Evolutionary conservation across 2,113 vertebrate genomes (phyloP).

Genomic region (Hippolais icterina): DNA sequence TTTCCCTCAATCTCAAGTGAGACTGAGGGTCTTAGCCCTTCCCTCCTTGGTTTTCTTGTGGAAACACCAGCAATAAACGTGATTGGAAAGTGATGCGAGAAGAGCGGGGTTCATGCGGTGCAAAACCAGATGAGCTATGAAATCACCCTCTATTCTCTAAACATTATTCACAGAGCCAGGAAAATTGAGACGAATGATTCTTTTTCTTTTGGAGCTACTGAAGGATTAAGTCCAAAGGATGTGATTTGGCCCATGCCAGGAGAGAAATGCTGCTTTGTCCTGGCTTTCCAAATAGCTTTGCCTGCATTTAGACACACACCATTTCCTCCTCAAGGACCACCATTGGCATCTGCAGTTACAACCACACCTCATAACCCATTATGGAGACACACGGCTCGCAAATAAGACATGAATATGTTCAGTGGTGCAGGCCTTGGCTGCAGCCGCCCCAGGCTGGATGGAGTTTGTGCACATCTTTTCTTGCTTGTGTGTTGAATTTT

Average conservation of each 20-base stretch:
- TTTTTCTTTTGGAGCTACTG: constrained; percentile 60
- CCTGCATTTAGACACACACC: constrained; percentile 79
- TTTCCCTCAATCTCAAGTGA: not conserved
- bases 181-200: constrained; percentile 73
- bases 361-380: constrained; percentile 78
- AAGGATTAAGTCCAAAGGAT: constrained; percentile 65
- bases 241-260: constrained; percentile 69
- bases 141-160: constrained; percentile 77
- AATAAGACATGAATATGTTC: constrained; percentile 61
- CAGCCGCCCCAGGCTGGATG: not conserved
- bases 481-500: not conserved
- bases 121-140: constrained; percentile 74
- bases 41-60: not conserved
- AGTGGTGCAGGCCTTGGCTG: not conserved
- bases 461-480: not conserved
- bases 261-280: constrained; percentile 61
- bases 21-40: constrained; percentile 37
- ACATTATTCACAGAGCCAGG: constrained; percentile 71
- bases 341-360: constrained; percentile 68
- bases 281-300: constrained; percentile 72
- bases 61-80: constrained; percentile 60
- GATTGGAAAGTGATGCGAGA: constrained; percentile 70
- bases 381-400: constrained; percentile 60
- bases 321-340: constrained; percentile 79
- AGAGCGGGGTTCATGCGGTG: constrained; percentile 44